Conservation (phyloP, 2,888 invertebrate species). For the Ommatoiulus sabulosus region DNA sequence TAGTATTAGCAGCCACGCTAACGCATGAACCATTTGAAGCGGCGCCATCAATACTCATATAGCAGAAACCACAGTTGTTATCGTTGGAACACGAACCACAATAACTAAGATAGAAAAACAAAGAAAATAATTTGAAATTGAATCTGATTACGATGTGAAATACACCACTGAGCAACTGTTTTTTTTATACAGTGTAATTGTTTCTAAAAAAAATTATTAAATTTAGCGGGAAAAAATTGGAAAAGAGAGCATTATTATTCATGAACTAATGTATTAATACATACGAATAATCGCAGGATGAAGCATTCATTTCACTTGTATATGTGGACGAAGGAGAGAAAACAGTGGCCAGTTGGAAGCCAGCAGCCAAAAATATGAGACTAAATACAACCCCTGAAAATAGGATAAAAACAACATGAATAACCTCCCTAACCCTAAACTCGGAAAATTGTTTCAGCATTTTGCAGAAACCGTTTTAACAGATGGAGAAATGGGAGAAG, state of each 20-base stretch:
- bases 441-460: no score
- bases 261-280: neutral
- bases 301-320: constrained; percentile 12
- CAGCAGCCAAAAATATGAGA: constrained; percentile 57
- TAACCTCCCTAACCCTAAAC: no score
- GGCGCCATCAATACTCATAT: constrained; percentile 61
- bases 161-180: no score
- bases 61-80: constrained; percentile 70
- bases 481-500: no score
- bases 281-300: constrained; percentile 45
- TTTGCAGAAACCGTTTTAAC: no score
- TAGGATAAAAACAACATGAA: neutral
- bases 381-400: constrained; percentile 58
- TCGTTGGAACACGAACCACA: constrained; percentile 69
- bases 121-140: neutral
- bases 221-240: neutral
- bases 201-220: no score
- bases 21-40: constrained; percentile 67
- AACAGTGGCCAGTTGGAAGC: constrained; percentile 64
- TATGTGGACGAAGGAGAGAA: constrained; percentile 57
- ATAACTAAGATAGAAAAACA: constrained; percentile 62
- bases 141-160: no score
- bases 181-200: no score
- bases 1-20: constrained; percentile 62
- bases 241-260: neutral